Evolutionary conservation across 2,113 vertebrate species (phyloP), one percentile per base, ranked within the genome.

Genomic region (Phycodurus eques): DNA sequence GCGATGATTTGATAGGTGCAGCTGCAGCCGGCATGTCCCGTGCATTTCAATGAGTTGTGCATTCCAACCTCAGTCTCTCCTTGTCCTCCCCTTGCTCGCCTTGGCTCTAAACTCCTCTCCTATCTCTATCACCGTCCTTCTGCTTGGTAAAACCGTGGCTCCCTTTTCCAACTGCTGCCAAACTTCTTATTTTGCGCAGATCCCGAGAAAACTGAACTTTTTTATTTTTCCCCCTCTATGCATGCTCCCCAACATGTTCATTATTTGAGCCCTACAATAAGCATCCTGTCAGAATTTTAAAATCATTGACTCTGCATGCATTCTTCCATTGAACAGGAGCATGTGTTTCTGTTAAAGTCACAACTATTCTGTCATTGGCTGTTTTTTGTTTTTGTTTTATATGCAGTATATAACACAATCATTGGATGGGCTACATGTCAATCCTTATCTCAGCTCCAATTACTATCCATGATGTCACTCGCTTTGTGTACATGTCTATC

Each of bases 1-100:
- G 86, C 85, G 83, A 87, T 88, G 90, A 91, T 92, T 89, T 92
- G 92, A 92, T 92, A 91, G 92, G 92, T 90, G 92, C 92, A 94
- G 92, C 93, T 94, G 93, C 93, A 94, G 89, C 89, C 82, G 69
- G 71, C 81, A 86, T 92, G 89, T 92, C 87, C 89, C 87, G 89
- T 92, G 92, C 89, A 93, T 94, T 84, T 92, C 91, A 93, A 94
- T 94, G 91, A 94, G 91, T 72, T 83, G 67, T 57, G 71, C 82
- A 72, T 86, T 82, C 72, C 39, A 73, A 85, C 79, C 83, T 78
- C 71, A 73, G 72, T 81, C 74, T 73, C 78, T 76, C 57, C 22
- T 73, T 15, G 62, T 75, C 77, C 47, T 27, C 77, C 53, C 69
- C 79, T 63, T 60, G 68, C 62, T 46, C 19, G 14, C 53, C 57